Evolutionary conservation across 2,113 vertebrate genomes (phyloP).

Genomic region (Gymnogyps californianus): DNA sequence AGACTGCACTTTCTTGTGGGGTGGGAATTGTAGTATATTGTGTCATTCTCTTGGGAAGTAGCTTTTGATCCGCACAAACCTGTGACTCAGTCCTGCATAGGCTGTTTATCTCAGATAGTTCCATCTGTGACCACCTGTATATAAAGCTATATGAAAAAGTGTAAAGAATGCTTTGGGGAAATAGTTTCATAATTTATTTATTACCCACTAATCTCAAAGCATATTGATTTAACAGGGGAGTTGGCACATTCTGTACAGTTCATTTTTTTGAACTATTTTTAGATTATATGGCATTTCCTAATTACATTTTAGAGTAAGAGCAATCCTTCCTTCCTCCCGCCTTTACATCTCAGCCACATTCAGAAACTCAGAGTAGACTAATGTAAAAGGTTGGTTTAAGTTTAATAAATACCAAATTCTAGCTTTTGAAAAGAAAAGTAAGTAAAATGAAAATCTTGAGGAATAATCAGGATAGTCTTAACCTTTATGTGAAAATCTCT

Average conservation of each 20-base stretch:
- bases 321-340: background rate
- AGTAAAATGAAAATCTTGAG: background rate
- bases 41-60: background rate
- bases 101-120: background rate
- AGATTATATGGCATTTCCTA: background rate
- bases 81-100: background rate
- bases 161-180: background rate
- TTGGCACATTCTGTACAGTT: background rate
- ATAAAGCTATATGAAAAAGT: background rate
- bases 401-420: background rate
- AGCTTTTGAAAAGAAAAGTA: background rate
- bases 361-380: background rate
- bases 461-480: background rate
- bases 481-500: background rate
- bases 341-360: background rate
- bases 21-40: background rate
- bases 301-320: background rate
- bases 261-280: background rate
- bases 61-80: background rate
- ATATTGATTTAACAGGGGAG: background rate
- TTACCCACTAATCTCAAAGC: background rate
- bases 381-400: background rate
- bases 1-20: background rate
- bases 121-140: background rate
- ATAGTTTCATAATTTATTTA: background rate